Evolutionary conservation across 2,797 vertebrate species (phyloP), one percentile per base, ranked within the genome.

Genomic region (Triplophysa bombifrons): DNA sequence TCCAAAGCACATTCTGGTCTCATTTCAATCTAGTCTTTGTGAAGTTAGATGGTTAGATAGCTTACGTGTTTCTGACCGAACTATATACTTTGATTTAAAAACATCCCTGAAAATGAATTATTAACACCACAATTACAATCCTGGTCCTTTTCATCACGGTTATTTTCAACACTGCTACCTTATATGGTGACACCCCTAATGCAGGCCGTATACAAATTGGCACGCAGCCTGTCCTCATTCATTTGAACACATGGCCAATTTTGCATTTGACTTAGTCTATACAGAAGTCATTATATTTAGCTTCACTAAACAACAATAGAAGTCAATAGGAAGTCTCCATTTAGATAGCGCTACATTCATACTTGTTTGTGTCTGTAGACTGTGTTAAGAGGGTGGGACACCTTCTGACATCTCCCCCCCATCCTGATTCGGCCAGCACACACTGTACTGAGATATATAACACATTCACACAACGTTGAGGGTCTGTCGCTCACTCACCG

Each of bases 401-500:
- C 81, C 85, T 46, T 81, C 82, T 55, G 76, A 60, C 76, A 78
- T 69, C 1, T 19, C 73, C 46, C 61, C 65, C 55, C 79, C 72
- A 69, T 25, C 1, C 48, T 44, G 69, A 19, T 64, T 81, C 69
- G 44, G 50, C 69, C 51, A 30, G 78, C 12, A 74, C 48, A 74
- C 38, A 19, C 13, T 78, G 70, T 67, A 76, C 53, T 44, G 14
- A 51, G 44, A 89, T 83, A 84, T 64, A 69, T 48, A 87, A 90
- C 75, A 64, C 75, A 20, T 60, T 46, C 44, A 74, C 68, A 68
- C 50, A n/a, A 58, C 53, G 48, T n/a, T 41, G 11, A 34, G 11
- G 64, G 48, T 64, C 22, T 20, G 19, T 80, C 48, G 30, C 22
- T 19, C 83, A 98, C 96, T 19, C 84, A 98, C 96, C 56, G 95